phyloP scores from a whole-genome alignment of 1,140 invertebrate genomes.

The Andrena cerasifolii region DNA sequence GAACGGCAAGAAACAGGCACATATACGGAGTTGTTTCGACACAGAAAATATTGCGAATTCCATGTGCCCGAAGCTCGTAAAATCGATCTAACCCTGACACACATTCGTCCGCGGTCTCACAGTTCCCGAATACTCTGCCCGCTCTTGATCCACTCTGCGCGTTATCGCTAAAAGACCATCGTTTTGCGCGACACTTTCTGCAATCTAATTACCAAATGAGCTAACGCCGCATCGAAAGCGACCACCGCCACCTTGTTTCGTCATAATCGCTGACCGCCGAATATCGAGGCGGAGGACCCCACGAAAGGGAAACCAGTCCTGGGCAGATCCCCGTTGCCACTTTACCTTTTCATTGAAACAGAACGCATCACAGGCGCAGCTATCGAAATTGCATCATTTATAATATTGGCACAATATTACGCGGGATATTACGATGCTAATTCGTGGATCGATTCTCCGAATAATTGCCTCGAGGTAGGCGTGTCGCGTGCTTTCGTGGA shows the following conservation, averaged over 20 bases:
- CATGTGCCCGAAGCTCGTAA: slow-evolving; percentile 50
- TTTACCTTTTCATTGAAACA: neutral
- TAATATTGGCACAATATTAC: too few relatives aligned
- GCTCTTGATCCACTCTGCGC: neutral
- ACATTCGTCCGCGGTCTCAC: slow-evolving; percentile 9
- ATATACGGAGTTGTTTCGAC: slow-evolving; percentile 12
- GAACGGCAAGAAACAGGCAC: neutral
- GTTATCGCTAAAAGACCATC: slow-evolving; percentile 5
- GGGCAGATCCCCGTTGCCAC: neutral
- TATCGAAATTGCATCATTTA: too few relatives aligned
- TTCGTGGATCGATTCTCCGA: neutral
- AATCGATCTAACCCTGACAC: slow-evolving; percentile 61
- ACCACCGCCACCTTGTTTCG: too few relatives aligned
- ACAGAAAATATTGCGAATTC: slow-evolving; percentile 39
- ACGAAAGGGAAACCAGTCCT: neutral
- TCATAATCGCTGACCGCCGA: neutral
- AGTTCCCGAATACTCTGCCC: neutral
- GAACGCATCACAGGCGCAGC: too few relatives aligned
- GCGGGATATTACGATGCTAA: neutral
- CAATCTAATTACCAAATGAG: neutral
- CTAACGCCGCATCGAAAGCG: neutral
- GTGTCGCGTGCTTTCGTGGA: neutral
- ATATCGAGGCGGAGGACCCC: neutral
- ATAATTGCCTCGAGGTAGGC: neutral
- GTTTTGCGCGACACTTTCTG: too few relatives aligned